Evolutionary conservation across 2,888 invertebrate genomes (phyloP), one percentile per base, ranked within the genome.

Genomic region (Agrochola circellaris): DNA sequence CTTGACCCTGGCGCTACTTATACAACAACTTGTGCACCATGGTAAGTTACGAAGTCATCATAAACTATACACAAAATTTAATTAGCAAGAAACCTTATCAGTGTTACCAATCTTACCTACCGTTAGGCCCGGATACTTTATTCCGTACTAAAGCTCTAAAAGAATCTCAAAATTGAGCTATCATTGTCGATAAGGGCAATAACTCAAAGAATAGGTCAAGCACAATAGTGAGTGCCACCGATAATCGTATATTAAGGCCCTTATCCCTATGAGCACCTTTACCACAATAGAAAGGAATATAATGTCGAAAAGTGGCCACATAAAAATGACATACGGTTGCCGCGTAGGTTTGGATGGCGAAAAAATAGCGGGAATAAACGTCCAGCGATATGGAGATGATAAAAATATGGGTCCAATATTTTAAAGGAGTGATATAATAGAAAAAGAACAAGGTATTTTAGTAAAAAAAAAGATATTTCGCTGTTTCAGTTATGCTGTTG

Each of bases 211-310:
- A 93, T 93, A 95, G 96, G 96, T 96, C 96, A 96, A 95, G 94
- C 93, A 96, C 96, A 96, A 96, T 96, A 95, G 96, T 96, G 95
- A 95, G 93, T 95, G 94, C 92, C 95, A 94, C 95, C 96, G 96
- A 96, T 96, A 96, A 96, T 96, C 96, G 95, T 96, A 96, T 96
- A 96, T 96, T 96, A 96, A 94, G 91, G 94, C 94, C 95, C 96
- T 96, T 96, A 96, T 96, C 96, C 96, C 95, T 94, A 90, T 90
- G 93, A 96, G 95, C 95, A 95, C 96, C 96, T 96, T 93, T 93
- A 92, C 94, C 94, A 96, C 96, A 96, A 96, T 96, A 91, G 96
- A 95, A 96, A 93, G 92, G 96, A 95, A 96, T 96, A 96, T 96
- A 96, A 96, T 93, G 95, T 93, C 94, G 95, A 95, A 96, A 96